Evolutionary conservation across 1,140 invertebrate species (phyloP).

Genomic region (Tenebrio molitor): DNA sequence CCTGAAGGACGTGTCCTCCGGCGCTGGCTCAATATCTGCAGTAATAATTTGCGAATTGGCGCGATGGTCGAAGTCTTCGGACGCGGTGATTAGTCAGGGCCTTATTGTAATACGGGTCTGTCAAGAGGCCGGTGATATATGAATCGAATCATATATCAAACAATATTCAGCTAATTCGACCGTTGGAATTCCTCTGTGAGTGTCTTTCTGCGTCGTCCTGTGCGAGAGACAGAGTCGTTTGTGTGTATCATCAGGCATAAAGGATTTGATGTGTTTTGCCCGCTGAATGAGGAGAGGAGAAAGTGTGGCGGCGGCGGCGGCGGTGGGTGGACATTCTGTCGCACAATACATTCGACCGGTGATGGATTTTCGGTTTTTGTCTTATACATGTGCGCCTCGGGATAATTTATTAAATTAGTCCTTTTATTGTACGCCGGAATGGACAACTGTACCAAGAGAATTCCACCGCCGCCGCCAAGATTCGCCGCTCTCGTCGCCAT

Average conservation of each 20-base stretch:
- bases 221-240: constrained; percentile 28
- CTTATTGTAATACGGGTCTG: constrained; percentile 51
- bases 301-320: constrained; percentile 15
- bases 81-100: constrained; percentile 56
- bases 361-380: constrained; percentile 48
- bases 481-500: too few species aligned
- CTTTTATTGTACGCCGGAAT: constrained; percentile 37
- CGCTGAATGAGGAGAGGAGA: constrained; percentile 7
- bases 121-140: constrained; percentile 55
- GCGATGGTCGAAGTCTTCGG: constrained; percentile 27
- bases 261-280: constrained; percentile 47
- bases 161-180: constrained; percentile 56
- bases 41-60: constrained; percentile 15
- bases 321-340: constrained; percentile 39
- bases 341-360: constrained; percentile 46
- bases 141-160: constrained; percentile 60
- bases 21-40: neutral
- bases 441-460: too few species aligned
- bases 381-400: constrained; percentile 39
- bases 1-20: neutral
- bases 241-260: constrained; percentile 26
- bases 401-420: constrained; percentile 49
- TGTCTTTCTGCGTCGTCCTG: constrained; percentile 18
- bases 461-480: too few species aligned
- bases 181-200: constrained; percentile 40